Base-by-base conservation (phyloP, 2,888 invertebrate species). In the Sminthurinus aureus region DNA sequence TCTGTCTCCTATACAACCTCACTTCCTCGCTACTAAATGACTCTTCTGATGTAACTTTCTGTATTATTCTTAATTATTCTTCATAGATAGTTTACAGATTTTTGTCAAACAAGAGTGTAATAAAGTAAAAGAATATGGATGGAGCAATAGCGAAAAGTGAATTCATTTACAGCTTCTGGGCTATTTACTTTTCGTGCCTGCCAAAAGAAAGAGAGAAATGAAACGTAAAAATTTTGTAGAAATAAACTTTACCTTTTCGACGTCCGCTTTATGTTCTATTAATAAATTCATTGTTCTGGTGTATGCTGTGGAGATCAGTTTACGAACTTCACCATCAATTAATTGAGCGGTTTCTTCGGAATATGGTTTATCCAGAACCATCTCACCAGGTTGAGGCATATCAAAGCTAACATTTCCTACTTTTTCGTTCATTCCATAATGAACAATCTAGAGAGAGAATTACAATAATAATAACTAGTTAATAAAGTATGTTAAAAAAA, bases 321-420 rank as follows among this genome's bases (percentile, higher is more conserved):
- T 90, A 80, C 96, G 92, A 18, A 98, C 99, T 93, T 99, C 99
- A 15, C 93, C 91, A 90, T 99, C 99, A 83, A 99, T 99, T 82
- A 98, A 90, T 90, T 98, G 97, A 0, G 99, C 98, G 0, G 99
- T 99, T 89, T 94, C 94, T 91, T 99, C 99, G 0, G 98, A 98
- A 91, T 99, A 99, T 0, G 99, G 99, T 90, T 99, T 99, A 88
- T 97, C 96, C 84, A 98, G 92, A 0, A 94, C 93, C 93, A 97
- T 95, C 89, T 99, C 98, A 0, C 98, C 98, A 0, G 95, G 94
- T 89, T 96, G 94, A 0, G 98, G 97, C 93, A 96, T 94, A 90
- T 99, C 96, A 90, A 98, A 99, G 77, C 98, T 98, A 0, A 99
- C 94, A 89, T 98, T 97, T 0, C 99, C 99, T 0, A 99, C 95